Percentiles rank a stretch among this genome's conserved stretches.
phyloP scores from a whole-genome alignment of 2,888 invertebrate genomes.

The Drosophila paranaensis region DNA sequence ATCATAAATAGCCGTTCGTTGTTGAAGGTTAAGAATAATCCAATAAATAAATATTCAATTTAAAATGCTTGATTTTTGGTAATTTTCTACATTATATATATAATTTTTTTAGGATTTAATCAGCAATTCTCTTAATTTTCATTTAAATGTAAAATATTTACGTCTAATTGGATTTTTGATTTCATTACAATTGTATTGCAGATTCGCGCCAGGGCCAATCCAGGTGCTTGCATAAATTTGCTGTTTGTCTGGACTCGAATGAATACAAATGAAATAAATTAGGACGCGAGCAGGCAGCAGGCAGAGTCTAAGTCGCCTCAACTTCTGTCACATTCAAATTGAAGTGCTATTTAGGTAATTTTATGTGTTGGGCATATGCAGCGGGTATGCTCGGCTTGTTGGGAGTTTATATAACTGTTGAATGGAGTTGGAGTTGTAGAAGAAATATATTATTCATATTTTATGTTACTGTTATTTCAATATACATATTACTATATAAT shows the following conservation, averaged over 20 bases:
- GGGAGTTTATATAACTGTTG: too few relatives aligned
- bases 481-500: too few relatives aligned
- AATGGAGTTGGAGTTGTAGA: too few relatives aligned
- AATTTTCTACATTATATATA: background rate
- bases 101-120: background rate
- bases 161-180: slow-evolving; percentile 14
- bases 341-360: slow-evolving; percentile 29
- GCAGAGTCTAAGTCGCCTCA: slow-evolving; percentile 13
- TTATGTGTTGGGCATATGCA: background rate
- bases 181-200: slow-evolving; percentile 34
- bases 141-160: slow-evolving; percentile 5
- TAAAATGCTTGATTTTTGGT: background rate
- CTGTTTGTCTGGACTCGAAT: slow-evolving; percentile 37
- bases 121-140: background rate
- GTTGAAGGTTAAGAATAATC: background rate
- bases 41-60: background rate
- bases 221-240: slow-evolving; percentile 24
- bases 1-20: background rate
- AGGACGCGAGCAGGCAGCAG: slow-evolving; percentile 11
- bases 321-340: slow-evolving; percentile 36
- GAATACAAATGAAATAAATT: slow-evolving; percentile 70
- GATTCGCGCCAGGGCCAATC: background rate
- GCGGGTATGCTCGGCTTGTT: background rate
- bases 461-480: too few relatives aligned
- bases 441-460: background rate